These are phyloP conservation scores for Lepeophtheirus salmonis DNA, from an alignment of 1,140 invertebrate species.

Conservation along the genomic window DNA sequence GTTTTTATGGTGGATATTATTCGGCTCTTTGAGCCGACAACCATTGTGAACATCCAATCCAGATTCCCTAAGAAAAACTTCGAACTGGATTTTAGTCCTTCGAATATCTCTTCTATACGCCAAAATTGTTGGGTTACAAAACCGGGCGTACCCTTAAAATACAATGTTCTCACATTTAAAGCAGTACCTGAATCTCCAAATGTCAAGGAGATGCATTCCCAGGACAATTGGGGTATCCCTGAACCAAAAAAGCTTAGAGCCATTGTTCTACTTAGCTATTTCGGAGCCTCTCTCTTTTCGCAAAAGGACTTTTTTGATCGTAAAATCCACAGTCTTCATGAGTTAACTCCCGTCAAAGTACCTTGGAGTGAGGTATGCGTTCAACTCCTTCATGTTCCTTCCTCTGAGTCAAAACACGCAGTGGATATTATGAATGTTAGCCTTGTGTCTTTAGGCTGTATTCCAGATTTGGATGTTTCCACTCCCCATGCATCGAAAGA, in stretches of 20 bases:
- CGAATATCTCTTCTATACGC: no score
- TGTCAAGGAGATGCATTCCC: neutral
- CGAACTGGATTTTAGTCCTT: neutral
- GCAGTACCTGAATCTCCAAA: neutral
- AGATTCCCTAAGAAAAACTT: neutral
- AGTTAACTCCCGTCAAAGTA: neutral
- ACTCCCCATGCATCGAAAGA: neutral
- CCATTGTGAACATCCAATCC: neutral
- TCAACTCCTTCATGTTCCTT: neutral
- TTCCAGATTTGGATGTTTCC: no score
- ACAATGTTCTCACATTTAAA: neutral
- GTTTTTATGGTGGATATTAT: neutral
- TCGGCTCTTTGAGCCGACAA: neutral
- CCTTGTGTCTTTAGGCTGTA: neutral
- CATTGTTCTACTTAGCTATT: neutral
- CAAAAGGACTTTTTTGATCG: neutral
- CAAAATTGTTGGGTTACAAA: neutral
- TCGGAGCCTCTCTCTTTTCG: neutral
- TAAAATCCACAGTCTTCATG: neutral
- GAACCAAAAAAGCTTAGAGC: neutral
- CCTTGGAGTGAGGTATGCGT: neutral
- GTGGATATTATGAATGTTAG: neutral
- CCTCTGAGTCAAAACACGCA: neutral
- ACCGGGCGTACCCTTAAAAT: neutral
- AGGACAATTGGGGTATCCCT: neutral